Conservation (phyloP, 2,888 invertebrate species). For the Leptinotarsa rubiginosa region DNA sequence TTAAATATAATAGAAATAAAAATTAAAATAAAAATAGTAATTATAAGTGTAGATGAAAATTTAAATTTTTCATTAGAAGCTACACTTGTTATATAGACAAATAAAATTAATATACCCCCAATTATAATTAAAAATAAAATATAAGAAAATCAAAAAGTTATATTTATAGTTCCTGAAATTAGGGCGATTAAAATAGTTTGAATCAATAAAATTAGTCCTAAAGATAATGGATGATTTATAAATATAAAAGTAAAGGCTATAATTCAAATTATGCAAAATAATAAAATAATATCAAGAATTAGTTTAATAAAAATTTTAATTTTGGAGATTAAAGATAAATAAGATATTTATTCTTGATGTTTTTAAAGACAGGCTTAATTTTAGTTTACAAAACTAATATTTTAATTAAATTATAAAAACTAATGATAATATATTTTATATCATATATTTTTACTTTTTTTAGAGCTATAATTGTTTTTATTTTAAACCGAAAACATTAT, state of each 20-base stretch:
- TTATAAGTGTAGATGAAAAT: conserved; percentile 56
- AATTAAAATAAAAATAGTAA: conserved; percentile 53
- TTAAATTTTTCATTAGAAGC: conserved; percentile 73
- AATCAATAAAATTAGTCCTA: conserved; percentile 69
- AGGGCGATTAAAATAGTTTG: conserved; percentile 69
- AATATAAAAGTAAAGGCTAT: conserved; percentile 64
- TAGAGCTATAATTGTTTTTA: background rate
- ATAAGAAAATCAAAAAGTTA: conserved; percentile 72
- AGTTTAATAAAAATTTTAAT: conserved; percentile 78
- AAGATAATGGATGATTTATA: conserved; percentile 68
- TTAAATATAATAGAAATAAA: conserved; percentile 60
- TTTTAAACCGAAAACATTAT: background rate
- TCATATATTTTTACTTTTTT: background rate
- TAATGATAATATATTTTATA: background rate
- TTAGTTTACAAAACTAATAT: conserved; percentile 73
- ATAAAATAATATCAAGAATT: conserved; percentile 68
- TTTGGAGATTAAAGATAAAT: conserved; percentile 77
- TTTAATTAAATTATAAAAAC: conserved; percentile 20
- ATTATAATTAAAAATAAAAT: conserved; percentile 74
- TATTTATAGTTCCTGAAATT: conserved; percentile 67
- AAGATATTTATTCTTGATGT: conserved; percentile 70
- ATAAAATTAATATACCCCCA: conserved; percentile 75
- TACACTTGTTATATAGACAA: conserved; percentile 74
- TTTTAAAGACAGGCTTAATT: conserved; percentile 72
- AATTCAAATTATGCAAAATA: conserved; percentile 60